Base-by-base conservation (phyloP, 2,797 vertebrate genomes). In the Hozukius guyotensis region DNA sequence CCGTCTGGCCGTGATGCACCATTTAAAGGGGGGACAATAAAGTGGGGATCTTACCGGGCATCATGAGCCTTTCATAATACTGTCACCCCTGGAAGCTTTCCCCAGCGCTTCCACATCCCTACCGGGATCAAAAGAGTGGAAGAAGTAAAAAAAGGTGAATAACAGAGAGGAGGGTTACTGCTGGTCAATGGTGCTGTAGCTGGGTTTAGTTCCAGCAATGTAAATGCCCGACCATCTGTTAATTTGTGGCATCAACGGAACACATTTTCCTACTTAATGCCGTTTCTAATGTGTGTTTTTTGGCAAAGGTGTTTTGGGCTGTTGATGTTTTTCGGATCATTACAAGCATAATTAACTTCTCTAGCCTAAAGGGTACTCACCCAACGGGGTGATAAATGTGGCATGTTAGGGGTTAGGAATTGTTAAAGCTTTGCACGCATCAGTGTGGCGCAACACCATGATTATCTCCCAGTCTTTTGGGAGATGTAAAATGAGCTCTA, bases 31-130 rank as follows among this genome's bases (percentile, higher is more conserved):
- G 13, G 53, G 65, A 73, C 68, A 69, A 83, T 84, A 77, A 81
- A 86, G 61, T 22, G 20, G 56, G 56, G 72, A 65, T 78, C 70
- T 74, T 29, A 77, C 71, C 29, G 76, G 78, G 73, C 52, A 78
- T 88, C 78, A 75, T 78, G 77, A 71, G 75, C 31, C 80, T 71
- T 65, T 89, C 87, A 77, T 76, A 75, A 78, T 69, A 14, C 71
- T 32, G 76, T 76, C 78, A 70, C 22, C 70, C 64, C 66, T 71
- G 13, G 5, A 70, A 24, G 57, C 53, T 70, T 55, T 18, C 49
- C 27, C 46, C 60, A 69, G 32, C 52, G 52, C 36, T 14, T 72
- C 38, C 46, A 36, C 57, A 60, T 52, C 16, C 59, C 38, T 27
- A 18, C 13, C 29, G 20, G 56, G 83, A 80, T 53, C 27, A 66